phyloP scores from a whole-genome alignment of 2,797 vertebrate species.

The Triplophysa bombifrons region DNA sequence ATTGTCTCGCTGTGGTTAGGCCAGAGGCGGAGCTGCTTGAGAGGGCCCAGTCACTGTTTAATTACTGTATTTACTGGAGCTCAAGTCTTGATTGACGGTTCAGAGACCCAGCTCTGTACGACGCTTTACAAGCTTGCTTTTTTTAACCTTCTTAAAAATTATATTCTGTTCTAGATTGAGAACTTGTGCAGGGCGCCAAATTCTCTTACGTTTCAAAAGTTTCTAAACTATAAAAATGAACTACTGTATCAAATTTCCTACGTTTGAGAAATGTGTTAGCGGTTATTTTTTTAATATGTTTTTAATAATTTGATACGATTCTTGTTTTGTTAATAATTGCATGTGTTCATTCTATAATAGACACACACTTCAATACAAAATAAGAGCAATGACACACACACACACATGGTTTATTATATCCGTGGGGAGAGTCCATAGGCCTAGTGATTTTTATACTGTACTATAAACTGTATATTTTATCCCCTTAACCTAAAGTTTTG shows the following conservation, averaged over 20 bases:
- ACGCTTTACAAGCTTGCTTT: background rate
- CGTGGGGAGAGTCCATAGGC: no score
- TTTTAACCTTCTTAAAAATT: background rate
- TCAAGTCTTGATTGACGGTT: slow-evolving; percentile 25
- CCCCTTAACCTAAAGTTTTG: no score
- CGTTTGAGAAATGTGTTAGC: no score
- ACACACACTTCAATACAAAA: slow-evolving; percentile 26
- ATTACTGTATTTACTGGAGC: slow-evolving; percentile 50
- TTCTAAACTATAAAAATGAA: no score
- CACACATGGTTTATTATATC: background rate
- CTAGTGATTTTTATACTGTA: no score
- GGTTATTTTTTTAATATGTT: no score
- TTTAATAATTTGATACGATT: background rate
- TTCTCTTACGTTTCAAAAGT: no score
- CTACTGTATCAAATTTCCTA: no score
- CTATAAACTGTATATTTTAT: no score
- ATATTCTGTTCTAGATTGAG: background rate
- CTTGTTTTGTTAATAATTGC: background rate
- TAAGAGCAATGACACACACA: background rate
- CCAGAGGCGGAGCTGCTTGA: slow-evolving; percentile 46
- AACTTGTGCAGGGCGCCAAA: no score
- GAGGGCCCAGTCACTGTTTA: slow-evolving; percentile 28
- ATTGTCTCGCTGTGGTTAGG: slow-evolving; percentile 28
- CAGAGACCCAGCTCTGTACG: slow-evolving; percentile 34
- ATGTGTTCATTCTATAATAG: slow-evolving; percentile 12